Evolutionary conservation across 2,797 vertebrate genomes (phyloP).

Genomic region (Tokudaia tokunoshimensis): DNA sequence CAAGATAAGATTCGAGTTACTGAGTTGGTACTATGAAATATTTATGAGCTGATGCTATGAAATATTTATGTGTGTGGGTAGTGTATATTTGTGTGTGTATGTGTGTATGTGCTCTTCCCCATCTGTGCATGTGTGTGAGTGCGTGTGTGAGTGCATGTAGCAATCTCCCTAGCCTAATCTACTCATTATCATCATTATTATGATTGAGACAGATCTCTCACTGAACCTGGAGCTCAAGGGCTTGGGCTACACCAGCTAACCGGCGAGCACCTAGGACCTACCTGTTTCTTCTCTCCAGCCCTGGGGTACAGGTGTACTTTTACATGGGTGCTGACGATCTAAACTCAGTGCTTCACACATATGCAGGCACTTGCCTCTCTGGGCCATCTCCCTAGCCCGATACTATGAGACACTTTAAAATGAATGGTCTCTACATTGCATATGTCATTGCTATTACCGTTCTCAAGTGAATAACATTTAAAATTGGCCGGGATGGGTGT

Average conservation of each 20-base stretch:
- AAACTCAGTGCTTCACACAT: background rate
- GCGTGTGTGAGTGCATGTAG: background rate
- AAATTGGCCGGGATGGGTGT: background rate
- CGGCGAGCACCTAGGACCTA: too few species aligned
- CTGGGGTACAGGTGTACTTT: background rate
- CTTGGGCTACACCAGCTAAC: background rate
- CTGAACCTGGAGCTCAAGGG: background rate
- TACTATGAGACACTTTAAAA: background rate
- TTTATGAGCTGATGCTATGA: background rate
- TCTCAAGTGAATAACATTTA: background rate
- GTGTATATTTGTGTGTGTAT: background rate
- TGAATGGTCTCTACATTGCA: background rate
- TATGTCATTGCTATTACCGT: background rate
- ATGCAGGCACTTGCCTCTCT: background rate
- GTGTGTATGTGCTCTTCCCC: too few species aligned
- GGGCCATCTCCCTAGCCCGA: background rate
- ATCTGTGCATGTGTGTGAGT: background rate
- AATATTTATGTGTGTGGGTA: background rate
- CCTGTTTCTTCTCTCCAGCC: background rate
- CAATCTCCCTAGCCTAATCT: too few species aligned
- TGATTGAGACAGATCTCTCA: background rate
- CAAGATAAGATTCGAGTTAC: slow-evolving; percentile 31
- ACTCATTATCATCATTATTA: background rate
- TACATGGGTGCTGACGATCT: background rate
- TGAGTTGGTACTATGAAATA: background rate